Conservation (phyloP, 2,113 vertebrate species). For the Ceratotherium simum region DNA sequence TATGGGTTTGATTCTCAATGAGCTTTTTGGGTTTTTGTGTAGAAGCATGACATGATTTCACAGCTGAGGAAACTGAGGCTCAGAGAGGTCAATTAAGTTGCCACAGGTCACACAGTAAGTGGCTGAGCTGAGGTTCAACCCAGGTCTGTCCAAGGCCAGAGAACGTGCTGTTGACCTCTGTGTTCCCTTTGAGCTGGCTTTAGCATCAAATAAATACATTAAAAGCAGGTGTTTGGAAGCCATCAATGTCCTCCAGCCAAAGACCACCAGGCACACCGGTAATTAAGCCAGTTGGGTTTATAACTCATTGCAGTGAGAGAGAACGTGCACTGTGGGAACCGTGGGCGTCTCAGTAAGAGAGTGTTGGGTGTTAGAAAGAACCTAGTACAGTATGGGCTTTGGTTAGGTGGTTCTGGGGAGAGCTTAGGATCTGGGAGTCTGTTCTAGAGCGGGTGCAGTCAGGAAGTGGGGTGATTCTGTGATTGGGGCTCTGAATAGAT, state of each 20-base stretch:
- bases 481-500: background rate
- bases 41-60: background rate
- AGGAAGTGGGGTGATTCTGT: background rate
- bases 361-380: background rate
- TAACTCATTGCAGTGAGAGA: background rate
- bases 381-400: background rate
- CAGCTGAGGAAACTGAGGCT: background rate
- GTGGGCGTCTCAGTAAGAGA: background rate
- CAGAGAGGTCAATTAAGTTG: background rate
- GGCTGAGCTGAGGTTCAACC: background rate
- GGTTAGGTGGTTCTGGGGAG: background rate
- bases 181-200: background rate
- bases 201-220: background rate
- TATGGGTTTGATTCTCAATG: background rate
- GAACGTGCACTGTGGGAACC: rapidly evolving
- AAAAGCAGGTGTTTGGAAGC: background rate
- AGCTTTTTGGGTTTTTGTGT: background rate
- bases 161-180: background rate
- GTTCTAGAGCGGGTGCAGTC: background rate
- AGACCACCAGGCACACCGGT: background rate
- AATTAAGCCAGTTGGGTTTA: too few species aligned
- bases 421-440: background rate
- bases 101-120: background rate
- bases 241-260: background rate
- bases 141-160: background rate